A percentile compares a stretch with the other conserved stretches of the same genome.
phyloP scores from a whole-genome alignment of 2,113 vertebrate genomes.

The Marmota monax region DNA sequence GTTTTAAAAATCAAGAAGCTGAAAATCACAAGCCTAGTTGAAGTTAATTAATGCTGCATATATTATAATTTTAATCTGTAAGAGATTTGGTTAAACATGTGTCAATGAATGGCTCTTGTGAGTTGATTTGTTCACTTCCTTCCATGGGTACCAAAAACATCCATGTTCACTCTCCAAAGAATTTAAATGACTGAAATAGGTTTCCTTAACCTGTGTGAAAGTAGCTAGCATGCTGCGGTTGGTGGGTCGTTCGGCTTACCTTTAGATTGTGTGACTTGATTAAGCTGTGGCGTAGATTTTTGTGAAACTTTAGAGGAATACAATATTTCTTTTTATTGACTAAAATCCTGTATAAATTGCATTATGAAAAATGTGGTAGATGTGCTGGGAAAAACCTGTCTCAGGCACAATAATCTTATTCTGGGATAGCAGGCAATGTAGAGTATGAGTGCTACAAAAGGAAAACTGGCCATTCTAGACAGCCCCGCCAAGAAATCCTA shows the following conservation, averaged over 20 bases:
- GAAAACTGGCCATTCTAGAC: not conserved
- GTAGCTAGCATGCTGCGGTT: not conserved
- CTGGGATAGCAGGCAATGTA: not conserved
- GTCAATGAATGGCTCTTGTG: conserved; percentile 30
- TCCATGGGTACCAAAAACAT: not conserved
- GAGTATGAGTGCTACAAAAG: not conserved
- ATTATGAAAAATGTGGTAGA: conserved; percentile 76
- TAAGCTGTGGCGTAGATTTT: conserved; percentile 81
- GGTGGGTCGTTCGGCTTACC: not conserved
- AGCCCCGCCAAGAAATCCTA: not conserved
- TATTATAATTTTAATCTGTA: conserved; percentile 55
- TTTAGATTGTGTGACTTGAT: conserved; percentile 74
- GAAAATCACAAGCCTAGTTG: conserved; percentile 38
- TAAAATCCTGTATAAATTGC: conserved; percentile 79
- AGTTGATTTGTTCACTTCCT: conserved; percentile 58
- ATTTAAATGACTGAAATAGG: conserved; percentile 48
- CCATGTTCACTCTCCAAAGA: not conserved
- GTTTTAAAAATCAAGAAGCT: not conserved
- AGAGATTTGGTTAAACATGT: conserved; percentile 41
- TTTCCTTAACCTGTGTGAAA: conserved; percentile 68
- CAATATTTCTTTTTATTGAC: conserved; percentile 80
- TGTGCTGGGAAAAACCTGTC: conserved; percentile 64
- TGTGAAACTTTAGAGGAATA: conserved; percentile 80
- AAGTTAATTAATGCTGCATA: not conserved
- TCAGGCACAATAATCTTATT: conserved; percentile 70